Evolutionary conservation across 2,888 invertebrate genomes (phyloP).

Genomic region (Noctua comes): DNA sequence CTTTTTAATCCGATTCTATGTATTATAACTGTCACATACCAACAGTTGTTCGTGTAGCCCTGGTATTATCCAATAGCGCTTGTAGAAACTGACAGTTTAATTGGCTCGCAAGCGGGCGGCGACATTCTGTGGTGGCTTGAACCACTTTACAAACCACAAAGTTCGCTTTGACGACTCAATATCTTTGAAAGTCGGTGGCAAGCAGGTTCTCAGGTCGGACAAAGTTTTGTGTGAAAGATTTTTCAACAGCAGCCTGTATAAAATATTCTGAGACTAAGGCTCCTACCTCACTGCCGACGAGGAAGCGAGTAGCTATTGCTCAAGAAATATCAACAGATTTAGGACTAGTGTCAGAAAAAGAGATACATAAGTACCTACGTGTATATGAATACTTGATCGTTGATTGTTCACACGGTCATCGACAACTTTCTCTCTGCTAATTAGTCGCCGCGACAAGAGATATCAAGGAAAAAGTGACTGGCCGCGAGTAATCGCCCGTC

Average conservation of each 20-base stretch:
- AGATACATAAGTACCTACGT: neutral
- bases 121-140: slow-evolving; percentile 5
- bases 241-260: neutral
- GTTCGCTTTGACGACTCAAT: slow-evolving; percentile 35
- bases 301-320: neutral
- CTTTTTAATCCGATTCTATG: neutral
- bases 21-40: slow-evolving; percentile 1
- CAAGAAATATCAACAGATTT: neutral
- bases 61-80: slow-evolving; percentile 3
- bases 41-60: neutral
- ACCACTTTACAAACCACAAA: slow-evolving; percentile 30
- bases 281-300: neutral
- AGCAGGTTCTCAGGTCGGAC: neutral
- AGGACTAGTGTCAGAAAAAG: neutral
- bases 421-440: neutral
- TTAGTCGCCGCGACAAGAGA: neutral
- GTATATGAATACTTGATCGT: neutral
- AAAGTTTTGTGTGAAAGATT: slow-evolving; percentile 2
- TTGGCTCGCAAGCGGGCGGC: slow-evolving; percentile 13
- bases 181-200: slow-evolving; percentile 33
- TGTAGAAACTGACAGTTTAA: slow-evolving; percentile 28
- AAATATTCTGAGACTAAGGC: neutral
- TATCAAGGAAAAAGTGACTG: neutral
- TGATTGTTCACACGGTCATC: neutral
- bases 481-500: too few species aligned